These are phyloP conservation scores for Channa maculata DNA, from an alignment of 2,113 vertebrate species.

Conservation along the genomic window DNA sequence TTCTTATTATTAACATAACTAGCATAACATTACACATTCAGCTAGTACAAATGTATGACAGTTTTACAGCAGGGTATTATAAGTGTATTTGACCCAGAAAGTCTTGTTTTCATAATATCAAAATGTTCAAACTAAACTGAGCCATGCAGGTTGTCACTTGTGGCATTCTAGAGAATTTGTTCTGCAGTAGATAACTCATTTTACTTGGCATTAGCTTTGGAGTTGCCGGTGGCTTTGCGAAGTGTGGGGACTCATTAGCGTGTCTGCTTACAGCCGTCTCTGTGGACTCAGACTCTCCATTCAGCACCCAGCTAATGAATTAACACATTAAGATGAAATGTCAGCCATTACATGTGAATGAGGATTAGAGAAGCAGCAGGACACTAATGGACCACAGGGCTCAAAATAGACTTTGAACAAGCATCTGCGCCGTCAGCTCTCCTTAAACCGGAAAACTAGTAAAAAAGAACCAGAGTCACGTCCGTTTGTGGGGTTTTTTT, in stretches of 20 bases:
- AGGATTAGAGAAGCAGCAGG: slow-evolving; percentile 87
- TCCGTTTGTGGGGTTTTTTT: slow-evolving; percentile 8
- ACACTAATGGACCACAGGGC: slow-evolving; percentile 80
- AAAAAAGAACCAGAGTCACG: slow-evolving; percentile 13
- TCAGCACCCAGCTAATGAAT: slow-evolving; percentile 79
- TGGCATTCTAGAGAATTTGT: slow-evolving; percentile 34
- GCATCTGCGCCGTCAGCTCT: slow-evolving; percentile 60
- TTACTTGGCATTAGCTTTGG: slow-evolving; percentile 37
- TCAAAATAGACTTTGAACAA: slow-evolving; percentile 79
- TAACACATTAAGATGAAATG: slow-evolving; percentile 85
- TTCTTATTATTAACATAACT: too few species aligned
- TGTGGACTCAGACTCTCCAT: slow-evolving; percentile 68
- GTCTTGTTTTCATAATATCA: background rate
- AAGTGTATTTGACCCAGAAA: too few species aligned
- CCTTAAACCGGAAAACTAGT: slow-evolving; percentile 33
- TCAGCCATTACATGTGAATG: slow-evolving; percentile 85
- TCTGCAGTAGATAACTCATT: slow-evolving; percentile 42
- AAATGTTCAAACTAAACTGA: background rate
- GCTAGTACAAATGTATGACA: too few species aligned
- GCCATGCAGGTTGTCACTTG: background rate
- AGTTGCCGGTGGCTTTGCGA: slow-evolving; percentile 20
- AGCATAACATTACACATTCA: too few species aligned
- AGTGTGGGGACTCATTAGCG: slow-evolving; percentile 67
- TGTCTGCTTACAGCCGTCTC: slow-evolving; percentile 70
- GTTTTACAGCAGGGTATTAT: too few species aligned